These are phyloP conservation scores for Chrysina gloriosa DNA, from an alignment of 2,888 invertebrate genomes.

Conservation along the genomic window DNA sequence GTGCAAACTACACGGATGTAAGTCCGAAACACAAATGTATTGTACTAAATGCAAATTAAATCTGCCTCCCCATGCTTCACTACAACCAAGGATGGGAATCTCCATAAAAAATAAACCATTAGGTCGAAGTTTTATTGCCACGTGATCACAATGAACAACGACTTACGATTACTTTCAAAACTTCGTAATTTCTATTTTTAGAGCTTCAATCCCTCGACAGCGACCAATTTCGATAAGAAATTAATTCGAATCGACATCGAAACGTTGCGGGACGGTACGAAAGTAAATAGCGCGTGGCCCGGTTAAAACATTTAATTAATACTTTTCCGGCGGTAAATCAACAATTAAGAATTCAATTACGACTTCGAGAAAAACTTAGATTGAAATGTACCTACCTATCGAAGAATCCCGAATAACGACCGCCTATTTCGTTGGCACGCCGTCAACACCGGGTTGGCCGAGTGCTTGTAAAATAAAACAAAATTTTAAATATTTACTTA, in stretches of 20 bases:
- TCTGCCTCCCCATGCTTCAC: no score
- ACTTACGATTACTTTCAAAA: no score
- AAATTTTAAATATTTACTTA: constrained; percentile 21
- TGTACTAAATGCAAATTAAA: no score
- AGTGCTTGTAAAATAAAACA: constrained; percentile 7
- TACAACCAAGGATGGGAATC: no score
- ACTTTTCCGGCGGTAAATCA: neutral
- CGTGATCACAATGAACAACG: no score
- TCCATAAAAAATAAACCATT: no score
- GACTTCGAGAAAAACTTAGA: neutral
- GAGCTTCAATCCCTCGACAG: neutral
- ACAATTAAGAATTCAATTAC: neutral
- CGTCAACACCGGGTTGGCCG: neutral
- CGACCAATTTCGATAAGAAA: neutral
- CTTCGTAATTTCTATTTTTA: neutral
- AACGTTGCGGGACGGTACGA: neutral
- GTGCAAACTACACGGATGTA: no score
- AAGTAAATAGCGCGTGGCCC: neutral
- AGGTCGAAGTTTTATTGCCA: no score
- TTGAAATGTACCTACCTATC: neutral
- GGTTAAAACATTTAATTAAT: neutral
- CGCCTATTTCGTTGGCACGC: constrained; percentile 3
- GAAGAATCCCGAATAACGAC: neutral
- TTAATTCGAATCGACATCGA: neutral
- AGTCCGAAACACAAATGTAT: no score